Conservation (phyloP, 2,888 invertebrate genomes). For the Sabellastarte sp. region DNA sequence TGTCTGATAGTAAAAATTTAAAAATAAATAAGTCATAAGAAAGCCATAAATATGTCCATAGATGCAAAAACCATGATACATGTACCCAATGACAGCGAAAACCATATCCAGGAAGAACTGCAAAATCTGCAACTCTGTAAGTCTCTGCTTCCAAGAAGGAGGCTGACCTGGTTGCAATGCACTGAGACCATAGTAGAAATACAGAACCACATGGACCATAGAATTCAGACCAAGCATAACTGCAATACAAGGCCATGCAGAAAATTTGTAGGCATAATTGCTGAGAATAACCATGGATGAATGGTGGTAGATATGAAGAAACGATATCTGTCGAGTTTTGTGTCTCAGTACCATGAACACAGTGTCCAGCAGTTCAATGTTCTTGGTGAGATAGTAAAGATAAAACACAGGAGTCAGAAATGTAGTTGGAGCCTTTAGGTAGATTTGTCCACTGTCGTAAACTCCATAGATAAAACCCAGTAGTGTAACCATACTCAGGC, state of each 20-base stretch:
- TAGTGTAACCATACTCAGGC: conserved; percentile 39
- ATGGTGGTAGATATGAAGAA: conserved; percentile 57
- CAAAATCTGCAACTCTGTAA: conserved; percentile 53
- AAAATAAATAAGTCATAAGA: conserved; percentile 48
- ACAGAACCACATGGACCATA: conserved; percentile 50
- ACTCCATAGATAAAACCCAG: conserved; percentile 39
- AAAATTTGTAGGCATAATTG: conserved; percentile 38
- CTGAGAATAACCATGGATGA: conserved; percentile 53
- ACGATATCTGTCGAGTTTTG: conserved; percentile 47
- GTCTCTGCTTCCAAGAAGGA: conserved; percentile 47
- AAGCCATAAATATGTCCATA: conserved; percentile 54
- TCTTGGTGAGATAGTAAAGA: conserved; percentile 50
- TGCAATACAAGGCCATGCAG: conserved; percentile 51
- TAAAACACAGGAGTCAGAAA: conserved; percentile 26
- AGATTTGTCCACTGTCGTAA: conserved; percentile 37
- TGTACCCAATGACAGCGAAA: conserved; percentile 43
- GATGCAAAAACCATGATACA: conserved; percentile 51
- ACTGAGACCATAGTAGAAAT: conserved; percentile 50
- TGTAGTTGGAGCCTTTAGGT: conserved; percentile 31
- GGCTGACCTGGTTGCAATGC: conserved; percentile 39
- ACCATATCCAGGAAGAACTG: conserved; percentile 49
- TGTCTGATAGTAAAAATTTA: conserved; percentile 43
- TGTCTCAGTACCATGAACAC: conserved; percentile 57
- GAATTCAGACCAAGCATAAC: conserved; percentile 48
- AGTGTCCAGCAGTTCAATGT: conserved; percentile 53